phyloP scores from a whole-genome alignment of 1,140 invertebrate species.

The Aphaenogaster rudis region DNA sequence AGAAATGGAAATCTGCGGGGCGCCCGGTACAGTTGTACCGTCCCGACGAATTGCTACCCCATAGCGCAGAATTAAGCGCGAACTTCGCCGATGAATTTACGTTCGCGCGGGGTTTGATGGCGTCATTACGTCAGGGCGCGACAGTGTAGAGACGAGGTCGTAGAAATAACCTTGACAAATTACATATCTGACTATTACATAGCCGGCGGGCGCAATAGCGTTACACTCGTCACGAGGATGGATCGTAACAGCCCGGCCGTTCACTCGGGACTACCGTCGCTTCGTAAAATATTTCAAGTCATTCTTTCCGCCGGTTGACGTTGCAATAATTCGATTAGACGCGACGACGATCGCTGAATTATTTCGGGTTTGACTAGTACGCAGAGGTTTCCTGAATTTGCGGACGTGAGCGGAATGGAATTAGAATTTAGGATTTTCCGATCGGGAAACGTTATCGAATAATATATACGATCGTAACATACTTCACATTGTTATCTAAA shows the following conservation, averaged over 20 bases:
- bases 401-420: neutral
- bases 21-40: neutral
- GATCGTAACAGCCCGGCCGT: neutral
- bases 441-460: neutral
- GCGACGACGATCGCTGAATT: neutral
- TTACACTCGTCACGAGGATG: slow-evolving; percentile 16
- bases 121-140: slow-evolving; percentile 43
- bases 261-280: neutral
- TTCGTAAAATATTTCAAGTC: slow-evolving; percentile 10
- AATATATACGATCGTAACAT: neutral
- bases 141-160: slow-evolving; percentile 60
- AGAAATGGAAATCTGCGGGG: slow-evolving; percentile 51
- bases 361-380: neutral
- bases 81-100: slow-evolving; percentile 68
- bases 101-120: slow-evolving; percentile 36
- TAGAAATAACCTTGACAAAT: slow-evolving; percentile 63
- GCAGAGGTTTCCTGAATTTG: neutral
- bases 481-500: neutral
- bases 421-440: neutral
- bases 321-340: slow-evolving; percentile 6
- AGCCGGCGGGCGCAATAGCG: neutral
- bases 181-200: slow-evolving; percentile 47
- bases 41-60: neutral
- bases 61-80: slow-evolving; percentile 55
- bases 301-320: neutral